Base-by-base conservation (phyloP, 2,113 vertebrate species). In the Lethenteron camtschaticum region DNA sequence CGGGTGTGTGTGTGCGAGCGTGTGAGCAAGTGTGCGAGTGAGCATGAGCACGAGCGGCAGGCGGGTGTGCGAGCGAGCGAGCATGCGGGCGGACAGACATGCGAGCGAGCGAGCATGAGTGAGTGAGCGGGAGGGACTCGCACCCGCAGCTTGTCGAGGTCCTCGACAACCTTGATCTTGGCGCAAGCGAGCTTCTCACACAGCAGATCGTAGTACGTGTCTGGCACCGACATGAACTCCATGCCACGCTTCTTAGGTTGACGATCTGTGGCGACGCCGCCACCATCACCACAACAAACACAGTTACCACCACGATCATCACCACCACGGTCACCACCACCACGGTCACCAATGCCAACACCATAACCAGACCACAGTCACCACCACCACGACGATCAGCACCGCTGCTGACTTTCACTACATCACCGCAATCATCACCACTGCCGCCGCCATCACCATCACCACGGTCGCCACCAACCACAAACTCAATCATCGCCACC, bases 221-320 rank as follows among this genome's bases (percentile, higher is more conserved):
- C 76, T 0, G 92, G 91, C 16, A 89, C 85, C 0, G 74, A 73
- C 86, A 97, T 82, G 74, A 97, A 97, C 77, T 96, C 88, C 79
- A 81, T 74, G 10, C 92, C 91, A 56, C 91, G 78, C 68, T 85
- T 83, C 79, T 85, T 88, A 96, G 74, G 78, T 86, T 87, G 70
- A 79, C 81, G 68, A 96, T 84, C 91, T 95, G 76, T 68, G 75
- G 55, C 41, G 2, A 60, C 1, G 41, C 41, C 41, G 41, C 41
- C 41, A 41, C 1, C 41, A 41, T 4, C 41, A 41, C 41, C 41
- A 41, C 41, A 41, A 41, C 41, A 41, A 41, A 41, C 41, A 41
- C 41, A 6, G 41, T 41, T 4, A 41, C 41, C 41, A 41, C 41
- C 41, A 41, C 41, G 4, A 41, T 6, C 4, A 6, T 41, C 41